Evolutionary conservation across 2,797 vertebrate species (phyloP).

Genomic region (Scolopax bukidnonensis): DNA sequence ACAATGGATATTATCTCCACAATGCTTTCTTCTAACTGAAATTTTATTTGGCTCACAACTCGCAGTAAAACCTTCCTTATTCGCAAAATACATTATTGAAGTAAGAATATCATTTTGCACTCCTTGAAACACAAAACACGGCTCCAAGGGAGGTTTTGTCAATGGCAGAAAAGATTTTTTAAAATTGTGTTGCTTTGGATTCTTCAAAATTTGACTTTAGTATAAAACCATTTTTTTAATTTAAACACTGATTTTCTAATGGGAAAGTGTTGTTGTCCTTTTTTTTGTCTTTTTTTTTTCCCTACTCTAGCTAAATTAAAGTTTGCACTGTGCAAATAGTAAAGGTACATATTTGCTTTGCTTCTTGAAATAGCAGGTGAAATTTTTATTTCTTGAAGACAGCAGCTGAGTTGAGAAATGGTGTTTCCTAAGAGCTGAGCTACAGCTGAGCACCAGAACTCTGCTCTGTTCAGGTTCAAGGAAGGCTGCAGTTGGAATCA

Average conservation of each 20-base stretch:
- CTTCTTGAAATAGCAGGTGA: neutral
- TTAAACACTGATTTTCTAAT: neutral
- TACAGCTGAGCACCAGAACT: neutral
- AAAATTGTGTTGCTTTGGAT: neutral
- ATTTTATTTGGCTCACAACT: neutral
- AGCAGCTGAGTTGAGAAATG: neutral
- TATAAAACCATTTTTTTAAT: neutral
- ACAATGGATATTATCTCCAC: neutral
- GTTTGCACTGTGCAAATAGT: neutral
- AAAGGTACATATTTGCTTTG: conserved; percentile 17
- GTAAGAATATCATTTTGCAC: neutral
- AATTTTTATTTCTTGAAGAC: neutral
- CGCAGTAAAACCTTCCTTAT: neutral
- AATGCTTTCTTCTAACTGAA: neutral
- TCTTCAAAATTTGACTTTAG: neutral
- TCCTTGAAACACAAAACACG: neutral
- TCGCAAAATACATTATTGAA: neutral
- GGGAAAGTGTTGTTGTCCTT: neutral
- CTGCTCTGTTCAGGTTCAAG: neutral
- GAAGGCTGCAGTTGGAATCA: neutral
- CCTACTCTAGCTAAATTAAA: neutral
- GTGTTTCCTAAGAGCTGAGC: neutral
- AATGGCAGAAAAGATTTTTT: neutral
- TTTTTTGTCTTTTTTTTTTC: neutral
- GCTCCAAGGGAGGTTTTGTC: neutral